A percentile compares a stretch with the other conserved stretches of the same genome.
Evolutionary conservation across 1,140 invertebrate genomes (phyloP).

Genomic region (Nilaparvata lugens): DNA sequence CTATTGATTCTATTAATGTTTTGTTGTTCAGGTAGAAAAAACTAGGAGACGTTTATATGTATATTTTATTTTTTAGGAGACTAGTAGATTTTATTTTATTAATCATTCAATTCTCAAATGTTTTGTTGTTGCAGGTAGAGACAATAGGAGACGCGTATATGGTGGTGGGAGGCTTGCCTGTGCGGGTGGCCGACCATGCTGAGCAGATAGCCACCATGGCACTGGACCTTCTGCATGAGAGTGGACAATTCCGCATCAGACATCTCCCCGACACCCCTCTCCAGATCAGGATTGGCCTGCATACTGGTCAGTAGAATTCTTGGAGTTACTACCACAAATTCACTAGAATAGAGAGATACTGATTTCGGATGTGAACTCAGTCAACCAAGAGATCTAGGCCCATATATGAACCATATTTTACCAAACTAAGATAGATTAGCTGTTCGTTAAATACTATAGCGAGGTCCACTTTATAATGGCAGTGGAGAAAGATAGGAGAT

Average conservation of each 20-base stretch:
- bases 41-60: too few relatives aligned
- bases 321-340: too few relatives aligned
- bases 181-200: constrained; percentile 66
- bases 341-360: neutral
- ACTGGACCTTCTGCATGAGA: constrained; percentile 73
- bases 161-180: constrained; percentile 84
- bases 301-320: constrained; percentile 47
- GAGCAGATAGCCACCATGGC: constrained; percentile 85
- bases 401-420: neutral
- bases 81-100: too few relatives aligned
- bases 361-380: too few relatives aligned
- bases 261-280: constrained; percentile 73
- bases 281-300: constrained; percentile 68
- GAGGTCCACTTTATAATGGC: too few relatives aligned
- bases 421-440: too few relatives aligned
- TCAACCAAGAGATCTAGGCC: neutral
- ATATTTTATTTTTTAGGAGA: too few relatives aligned
- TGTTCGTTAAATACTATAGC: too few relatives aligned
- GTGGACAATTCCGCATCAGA: constrained; percentile 73
- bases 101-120: too few relatives aligned
- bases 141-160: constrained; percentile 95
- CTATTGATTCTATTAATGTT: too few relatives aligned
- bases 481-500: too few relatives aligned
- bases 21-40: too few relatives aligned
- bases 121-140: constrained; percentile 60